Evolutionary conservation across 2,797 vertebrate genomes (phyloP).

Genomic region (Decapterus maruadsi): DNA sequence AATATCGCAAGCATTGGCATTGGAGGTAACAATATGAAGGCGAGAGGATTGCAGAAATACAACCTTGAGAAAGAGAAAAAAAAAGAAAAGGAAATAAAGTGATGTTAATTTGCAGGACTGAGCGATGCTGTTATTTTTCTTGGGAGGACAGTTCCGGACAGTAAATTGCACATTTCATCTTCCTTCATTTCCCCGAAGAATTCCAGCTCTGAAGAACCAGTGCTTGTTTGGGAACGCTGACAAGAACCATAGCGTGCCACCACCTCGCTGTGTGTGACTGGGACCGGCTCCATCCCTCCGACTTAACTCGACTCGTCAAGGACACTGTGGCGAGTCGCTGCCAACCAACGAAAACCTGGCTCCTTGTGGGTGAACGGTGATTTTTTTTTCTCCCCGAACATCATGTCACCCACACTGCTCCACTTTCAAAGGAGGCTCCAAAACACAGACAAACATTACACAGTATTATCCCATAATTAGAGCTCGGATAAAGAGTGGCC

Average conservation of each 20-base stretch:
- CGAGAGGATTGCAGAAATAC: too few species aligned
- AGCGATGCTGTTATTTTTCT: background rate
- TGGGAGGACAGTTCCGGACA: background rate
- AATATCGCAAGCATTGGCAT: too few species aligned
- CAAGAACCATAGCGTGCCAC: conserved; percentile 2
- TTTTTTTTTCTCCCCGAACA: background rate
- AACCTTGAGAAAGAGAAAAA: too few species aligned
- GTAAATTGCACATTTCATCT: background rate
- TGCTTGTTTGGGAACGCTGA: background rate
- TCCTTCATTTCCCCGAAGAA: background rate
- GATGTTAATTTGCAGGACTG: background rate
- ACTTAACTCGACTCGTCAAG: background rate
- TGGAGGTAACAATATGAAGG: too few species aligned
- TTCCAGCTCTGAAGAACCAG: background rate
- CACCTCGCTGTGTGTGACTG: background rate
- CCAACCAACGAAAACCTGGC: background rate
- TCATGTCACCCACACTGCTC: conserved; percentile 9
- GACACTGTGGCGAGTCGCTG: background rate
- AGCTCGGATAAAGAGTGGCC: conserved; percentile 38
- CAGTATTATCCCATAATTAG: conserved; percentile 67
- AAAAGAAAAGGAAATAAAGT: too few species aligned
- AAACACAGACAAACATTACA: conserved; percentile 20
- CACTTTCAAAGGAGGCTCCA: conserved; percentile 30
- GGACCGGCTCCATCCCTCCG: background rate
- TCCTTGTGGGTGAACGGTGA: too few species aligned